Conservation (phyloP, 2,113 vertebrate species). For the Charina bottae region DNA sequence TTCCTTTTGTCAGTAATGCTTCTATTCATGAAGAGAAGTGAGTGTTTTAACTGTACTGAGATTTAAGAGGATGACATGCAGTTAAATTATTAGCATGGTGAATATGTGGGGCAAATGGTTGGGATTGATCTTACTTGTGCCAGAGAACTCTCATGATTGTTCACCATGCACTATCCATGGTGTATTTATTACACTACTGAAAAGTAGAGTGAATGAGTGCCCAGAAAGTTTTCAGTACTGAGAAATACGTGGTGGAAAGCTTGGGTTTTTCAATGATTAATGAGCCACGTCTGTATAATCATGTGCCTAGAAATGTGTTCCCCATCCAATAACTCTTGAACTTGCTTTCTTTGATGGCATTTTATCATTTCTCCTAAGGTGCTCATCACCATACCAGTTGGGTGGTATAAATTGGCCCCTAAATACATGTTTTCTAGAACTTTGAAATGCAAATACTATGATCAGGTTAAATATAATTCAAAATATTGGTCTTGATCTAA, state of each 20-base stretch:
- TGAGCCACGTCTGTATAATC: neutral
- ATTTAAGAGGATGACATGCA: neutral
- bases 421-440: neutral
- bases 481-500: fast-evolving
- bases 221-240: neutral
- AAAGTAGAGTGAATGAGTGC: neutral
- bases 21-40: conserved; percentile 71
- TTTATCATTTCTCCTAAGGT: neutral
- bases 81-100: neutral
- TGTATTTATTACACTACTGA: neutral
- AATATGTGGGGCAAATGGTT: neutral
- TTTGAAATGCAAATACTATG: neutral
- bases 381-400: neutral
- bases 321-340: neutral
- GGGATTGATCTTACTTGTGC: neutral
- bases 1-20: conserved; percentile 74
- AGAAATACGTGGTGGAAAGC: neutral
- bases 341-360: neutral
- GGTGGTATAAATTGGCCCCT: neutral
- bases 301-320: neutral
- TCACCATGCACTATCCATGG: neutral
- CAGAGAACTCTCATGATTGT: neutral
- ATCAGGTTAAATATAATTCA: neutral
- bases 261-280: neutral
- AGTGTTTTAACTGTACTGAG: conserved; percentile 48